Conservation (phyloP, 2,888 invertebrate species). For the Orthosia incerta region DNA sequence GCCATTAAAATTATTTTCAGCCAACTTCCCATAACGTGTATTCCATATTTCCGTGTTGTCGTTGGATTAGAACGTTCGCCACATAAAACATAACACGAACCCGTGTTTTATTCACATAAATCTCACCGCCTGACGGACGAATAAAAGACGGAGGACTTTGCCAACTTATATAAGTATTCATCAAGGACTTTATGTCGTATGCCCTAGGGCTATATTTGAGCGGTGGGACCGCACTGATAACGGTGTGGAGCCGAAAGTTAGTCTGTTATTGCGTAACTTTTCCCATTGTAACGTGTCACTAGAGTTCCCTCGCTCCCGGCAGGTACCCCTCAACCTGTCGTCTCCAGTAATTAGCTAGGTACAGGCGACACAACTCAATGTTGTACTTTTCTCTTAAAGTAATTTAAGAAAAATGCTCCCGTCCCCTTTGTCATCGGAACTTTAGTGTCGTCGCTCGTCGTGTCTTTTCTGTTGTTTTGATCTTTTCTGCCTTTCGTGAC, state of each 20-base stretch:
- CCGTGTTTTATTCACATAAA: slow-evolving; percentile 77
- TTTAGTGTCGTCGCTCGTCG: slow-evolving; percentile 8
- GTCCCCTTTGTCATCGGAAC: slow-evolving; percentile 38
- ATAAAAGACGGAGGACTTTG: slow-evolving; percentile 70
- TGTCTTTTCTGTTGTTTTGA: slow-evolving; percentile 19
- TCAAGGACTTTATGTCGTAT: slow-evolving; percentile 60
- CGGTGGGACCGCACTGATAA: slow-evolving; percentile 58
- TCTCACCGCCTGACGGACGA: slow-evolving; percentile 75
- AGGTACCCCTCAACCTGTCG: slow-evolving; percentile 59
- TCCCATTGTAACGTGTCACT: slow-evolving; percentile 82
- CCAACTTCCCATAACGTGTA: slow-evolving; percentile 47
- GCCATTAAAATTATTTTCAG: slow-evolving; percentile 61
- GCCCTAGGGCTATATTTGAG: slow-evolving; percentile 70
- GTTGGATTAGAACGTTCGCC: slow-evolving; percentile 68
- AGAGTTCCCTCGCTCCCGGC: slow-evolving; percentile 48
- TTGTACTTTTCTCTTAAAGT: slow-evolving; percentile 69
- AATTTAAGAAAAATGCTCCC: slow-evolving; percentile 72
- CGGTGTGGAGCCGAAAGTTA: slow-evolving; percentile 71
- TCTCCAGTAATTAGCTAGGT: slow-evolving; percentile 76
- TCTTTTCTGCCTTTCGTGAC: slow-evolving; percentile 1
- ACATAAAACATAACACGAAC: slow-evolving; percentile 73
- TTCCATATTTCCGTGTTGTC: slow-evolving; percentile 65
- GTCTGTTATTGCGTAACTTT: slow-evolving; percentile 85
- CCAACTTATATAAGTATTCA: slow-evolving; percentile 58
- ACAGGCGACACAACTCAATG: slow-evolving; percentile 64